phyloP scores from a whole-genome alignment of 2,113 vertebrate genomes.

The Oncorhynchus mykiss region DNA sequence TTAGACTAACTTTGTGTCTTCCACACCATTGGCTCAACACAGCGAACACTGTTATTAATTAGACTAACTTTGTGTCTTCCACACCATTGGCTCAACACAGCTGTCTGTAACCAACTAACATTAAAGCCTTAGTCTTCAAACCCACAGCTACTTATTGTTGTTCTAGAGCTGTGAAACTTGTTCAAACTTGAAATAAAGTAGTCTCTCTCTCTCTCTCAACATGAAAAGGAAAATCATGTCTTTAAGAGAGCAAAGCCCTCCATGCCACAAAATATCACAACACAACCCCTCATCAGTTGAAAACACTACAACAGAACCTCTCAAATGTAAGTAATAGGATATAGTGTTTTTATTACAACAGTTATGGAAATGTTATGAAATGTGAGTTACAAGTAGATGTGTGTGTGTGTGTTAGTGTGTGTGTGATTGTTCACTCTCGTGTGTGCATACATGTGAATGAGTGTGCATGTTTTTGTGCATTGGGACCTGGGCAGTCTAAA shows the following conservation, averaged over 20 bases:
- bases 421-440: neutral
- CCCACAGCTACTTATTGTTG: no score
- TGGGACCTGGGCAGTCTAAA: slow-evolving; percentile 16
- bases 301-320: slow-evolving; percentile 41
- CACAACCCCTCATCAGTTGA: slow-evolving; percentile 17
- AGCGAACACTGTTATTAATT: slow-evolving; percentile 54
- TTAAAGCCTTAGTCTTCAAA: no score
- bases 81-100: no score
- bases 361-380: slow-evolving; percentile 27
- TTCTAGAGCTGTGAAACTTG: no score
- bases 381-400: slow-evolving; percentile 10
- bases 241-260: slow-evolving; percentile 49
- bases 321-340: slow-evolving; percentile 25
- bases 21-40: neutral
- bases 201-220: slow-evolving; percentile 26
- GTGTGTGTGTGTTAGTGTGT: neutral
- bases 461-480: neutral
- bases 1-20: slow-evolving; percentile 49
- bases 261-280: slow-evolving; percentile 43
- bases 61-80: slow-evolving; percentile 42
- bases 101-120: no score
- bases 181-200: no score
- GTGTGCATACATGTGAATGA: slow-evolving; percentile 5
- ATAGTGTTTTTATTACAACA: slow-evolving; percentile 9
- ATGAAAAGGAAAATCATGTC: slow-evolving; percentile 43